Evolutionary conservation across 2,888 invertebrate species (phyloP).

Genomic region (Nowickia ferox): DNA sequence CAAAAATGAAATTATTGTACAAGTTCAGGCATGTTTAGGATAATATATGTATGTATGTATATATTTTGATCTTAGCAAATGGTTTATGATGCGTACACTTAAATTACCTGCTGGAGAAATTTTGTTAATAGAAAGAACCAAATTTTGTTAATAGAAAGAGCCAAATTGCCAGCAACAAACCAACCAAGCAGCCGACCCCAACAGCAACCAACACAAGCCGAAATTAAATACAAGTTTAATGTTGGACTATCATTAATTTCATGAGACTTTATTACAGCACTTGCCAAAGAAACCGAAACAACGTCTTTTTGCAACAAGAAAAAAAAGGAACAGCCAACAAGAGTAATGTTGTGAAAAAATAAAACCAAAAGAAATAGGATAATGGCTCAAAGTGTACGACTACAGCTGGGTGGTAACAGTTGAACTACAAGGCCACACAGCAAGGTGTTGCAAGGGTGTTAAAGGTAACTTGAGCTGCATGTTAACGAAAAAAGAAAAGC

Average conservation of each 20-base stretch:
- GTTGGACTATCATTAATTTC: constrained; percentile 68
- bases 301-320: background rate
- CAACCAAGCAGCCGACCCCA: constrained; percentile 5
- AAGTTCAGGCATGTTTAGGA: constrained; percentile 20
- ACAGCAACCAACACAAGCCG: background rate
- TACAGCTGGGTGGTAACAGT: background rate
- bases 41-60: constrained; percentile 20
- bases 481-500: constrained; percentile 4
- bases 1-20: constrained; percentile 13
- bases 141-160: constrained; percentile 61
- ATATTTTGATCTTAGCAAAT: constrained; percentile 35
- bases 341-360: constrained; percentile 37
- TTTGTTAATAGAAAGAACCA: constrained; percentile 67
- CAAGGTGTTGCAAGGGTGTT: constrained; percentile 31
- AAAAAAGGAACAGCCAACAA: constrained; percentile 11
- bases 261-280: constrained; percentile 52
- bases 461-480: constrained; percentile 54
- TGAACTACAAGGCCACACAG: constrained; percentile 19
- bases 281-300: constrained; percentile 9
- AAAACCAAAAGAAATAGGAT: constrained; percentile 27
- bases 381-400: constrained; percentile 27
- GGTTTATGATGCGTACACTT: constrained; percentile 65
- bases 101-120: constrained; percentile 69
- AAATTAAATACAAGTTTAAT: constrained; percentile 53
- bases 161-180: constrained; percentile 16